These are phyloP conservation scores for Drosophila yooni DNA, from an alignment of 2,888 invertebrate species.

Conservation along the genomic window DNA sequence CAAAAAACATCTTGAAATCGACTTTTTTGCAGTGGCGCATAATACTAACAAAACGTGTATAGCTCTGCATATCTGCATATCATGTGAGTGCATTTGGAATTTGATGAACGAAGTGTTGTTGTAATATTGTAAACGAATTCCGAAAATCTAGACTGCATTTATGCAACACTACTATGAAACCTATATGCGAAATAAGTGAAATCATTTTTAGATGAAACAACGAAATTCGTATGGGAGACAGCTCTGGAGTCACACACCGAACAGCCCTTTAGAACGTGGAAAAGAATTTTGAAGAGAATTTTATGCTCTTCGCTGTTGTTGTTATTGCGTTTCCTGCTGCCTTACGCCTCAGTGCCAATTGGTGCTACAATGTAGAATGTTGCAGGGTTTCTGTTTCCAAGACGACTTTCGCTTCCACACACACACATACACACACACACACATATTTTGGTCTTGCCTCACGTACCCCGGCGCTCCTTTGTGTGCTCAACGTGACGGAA, in stretches of 20 bases:
- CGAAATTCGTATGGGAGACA: conserved; percentile 1
- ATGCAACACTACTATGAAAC: not conserved
- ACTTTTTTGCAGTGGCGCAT: not conserved
- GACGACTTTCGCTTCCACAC: conserved; percentile 37
- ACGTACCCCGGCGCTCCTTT: conserved; percentile 72
- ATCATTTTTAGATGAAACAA: conserved; percentile 14
- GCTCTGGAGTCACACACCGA: not conserved
- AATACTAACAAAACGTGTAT: not conserved
- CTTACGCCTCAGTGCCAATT: conserved; percentile 52
- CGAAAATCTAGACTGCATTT: not conserved
- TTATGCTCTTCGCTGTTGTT: conserved; percentile 7
- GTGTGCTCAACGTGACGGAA: conserved; percentile 81
- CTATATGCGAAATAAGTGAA: not conserved
- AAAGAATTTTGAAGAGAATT: conserved; percentile 32
- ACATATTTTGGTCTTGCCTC: conserved; percentile 46
- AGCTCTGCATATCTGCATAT: not conserved
- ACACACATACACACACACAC: conserved; percentile 10
- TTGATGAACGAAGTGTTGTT: not conserved
- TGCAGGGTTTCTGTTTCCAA: conserved; percentile 48
- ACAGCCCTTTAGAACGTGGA: conserved; percentile 18
- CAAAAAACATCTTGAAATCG: not conserved
- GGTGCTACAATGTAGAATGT: conserved; percentile 38
- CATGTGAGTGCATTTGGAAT: not conserved
- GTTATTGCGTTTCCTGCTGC: conserved; percentile 29
- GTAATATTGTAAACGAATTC: not conserved